Conservation (phyloP, 30 jellyfish, hydroid and myxozoan genomes). For the Mastigias papua region DNA sequence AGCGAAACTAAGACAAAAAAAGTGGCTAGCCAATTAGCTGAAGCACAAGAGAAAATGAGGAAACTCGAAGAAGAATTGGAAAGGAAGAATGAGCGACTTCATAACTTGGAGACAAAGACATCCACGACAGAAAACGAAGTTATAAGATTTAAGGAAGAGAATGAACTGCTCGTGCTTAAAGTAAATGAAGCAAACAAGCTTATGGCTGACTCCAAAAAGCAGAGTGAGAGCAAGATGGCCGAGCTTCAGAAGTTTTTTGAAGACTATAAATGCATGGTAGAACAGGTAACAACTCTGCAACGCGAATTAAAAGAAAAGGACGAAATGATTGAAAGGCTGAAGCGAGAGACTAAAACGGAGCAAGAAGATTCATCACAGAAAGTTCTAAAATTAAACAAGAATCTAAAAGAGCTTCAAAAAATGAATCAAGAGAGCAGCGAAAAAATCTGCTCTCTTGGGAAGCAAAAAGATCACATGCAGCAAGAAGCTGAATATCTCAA, state of each 20-base stretch:
- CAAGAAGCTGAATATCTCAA: neutral
- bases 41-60: neutral
- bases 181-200: slow-evolving; percentile 10
- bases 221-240: slow-evolving; percentile 12
- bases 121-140: neutral
- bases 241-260: neutral
- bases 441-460: neutral
- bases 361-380: slow-evolving; percentile 7
- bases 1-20: neutral
- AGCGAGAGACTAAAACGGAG: neutral
- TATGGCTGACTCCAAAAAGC: slow-evolving; percentile 11
- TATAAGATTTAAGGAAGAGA: slow-evolving; percentile 6
- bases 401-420: neutral
- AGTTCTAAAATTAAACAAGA: neutral
- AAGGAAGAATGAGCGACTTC: neutral
- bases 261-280: neutral
- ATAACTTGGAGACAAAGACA: neutral
- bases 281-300: neutral
- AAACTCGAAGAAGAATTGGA: neutral
- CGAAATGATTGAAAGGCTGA: neutral
- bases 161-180: neutral
- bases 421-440: neutral
- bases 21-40: neutral
- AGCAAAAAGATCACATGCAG: neutral
- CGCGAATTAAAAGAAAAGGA: neutral